Evolutionary conservation across 2,797 vertebrate species (phyloP), one percentile per base, ranked within the genome.

Genomic region (Chaetodon trifasciatus): DNA sequence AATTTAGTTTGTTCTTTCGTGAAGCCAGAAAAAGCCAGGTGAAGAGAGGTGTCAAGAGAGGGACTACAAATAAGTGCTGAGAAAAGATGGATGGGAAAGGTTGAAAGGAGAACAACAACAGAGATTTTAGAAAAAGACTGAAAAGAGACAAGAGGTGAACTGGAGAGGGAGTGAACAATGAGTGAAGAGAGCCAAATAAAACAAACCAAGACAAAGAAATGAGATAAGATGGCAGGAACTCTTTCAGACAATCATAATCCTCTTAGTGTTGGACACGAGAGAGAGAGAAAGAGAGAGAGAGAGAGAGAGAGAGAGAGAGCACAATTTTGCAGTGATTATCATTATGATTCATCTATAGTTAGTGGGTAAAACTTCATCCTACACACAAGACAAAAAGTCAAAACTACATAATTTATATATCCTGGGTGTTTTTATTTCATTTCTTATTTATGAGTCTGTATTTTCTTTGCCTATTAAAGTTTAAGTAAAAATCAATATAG

Each of bases 51-150:
- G 77, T 58, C 44, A 35, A 35, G 62, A 39, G 70, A 69, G 19
- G 50, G 50, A 44, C 55, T 70, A 83, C 68, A 88, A 90, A 88
- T 81, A 86, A 81, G 79, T 53, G 52, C 78, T 73, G 35, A 73
- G 75, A 79, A 70, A 53, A 84, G 78, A 88, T 78, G 78, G 83
- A 77, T 64, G 50, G 77, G 49, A 79, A 81, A 90, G 85, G 77
- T 85, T 87, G 84, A 79, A 84, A 85, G 73, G 79, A 88, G 77
- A 67, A 91, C 82, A 83, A 91, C 82, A 83, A 84, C 82, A 79
- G 76, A 86, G 84, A 93, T 79, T 91, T 90, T 78, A 85, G 87
- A 90, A 88, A 90, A 84, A 75, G 75, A 78, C 77, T 78, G 72
- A 84, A 84, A 84, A 81, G 82, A 85, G 79, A 90, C 74, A 82